Evolutionary conservation across 2,888 invertebrate species (phyloP), one percentile per base, ranked within the genome.

Genomic region (Acronicta psi): DNA sequence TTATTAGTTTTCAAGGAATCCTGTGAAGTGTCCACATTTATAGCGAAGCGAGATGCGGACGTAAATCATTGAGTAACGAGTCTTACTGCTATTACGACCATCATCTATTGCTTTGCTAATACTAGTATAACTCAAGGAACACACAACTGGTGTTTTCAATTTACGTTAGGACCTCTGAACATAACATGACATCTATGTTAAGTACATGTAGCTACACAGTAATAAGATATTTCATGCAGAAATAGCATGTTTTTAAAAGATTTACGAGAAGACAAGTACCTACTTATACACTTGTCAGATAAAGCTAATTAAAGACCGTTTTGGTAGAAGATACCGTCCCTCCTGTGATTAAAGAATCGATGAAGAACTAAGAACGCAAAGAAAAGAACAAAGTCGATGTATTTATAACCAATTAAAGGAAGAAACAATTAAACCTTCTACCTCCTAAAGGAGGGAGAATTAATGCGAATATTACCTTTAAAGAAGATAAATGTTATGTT

Each of bases 11-110:
- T 57, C 59, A 46, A 61, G 57, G 69, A 73, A 75, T 52, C 67
- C 70, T 46, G 37, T 49, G 55, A 71, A 77, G 60, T 69, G 72
- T 68, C 62, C 43, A n/a, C 9, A 43, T 59, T 63, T 52, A 68
- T 50, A 38, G 55, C 18, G 29, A 47, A 52, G 37, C 54, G 6
- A 68, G 53, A 56, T 51, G 14, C 40, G 34, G 20, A 42, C 55
- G 51, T 76, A 70, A 76, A 68, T 74, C 61, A 63, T 54, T 18
- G 4, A 20, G 49, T 71, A 60, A 73, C 54, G 61, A 64, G 64
- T 68, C 34, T 40, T 55, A 41, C 36, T 20, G 18, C 43, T 58
- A 50, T 61, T 46, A 69, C 46, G 20, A 56, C 49, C 56, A 40
- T 51, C 53, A 51, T 14, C 29, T 29, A 61, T 59, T 62, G 55